A percentile compares a stretch with the other conserved stretches of the same genome.
Evolutionary conservation across 2,888 invertebrate genomes (phyloP).

Genomic region (Sarcophaga rosellei): DNA sequence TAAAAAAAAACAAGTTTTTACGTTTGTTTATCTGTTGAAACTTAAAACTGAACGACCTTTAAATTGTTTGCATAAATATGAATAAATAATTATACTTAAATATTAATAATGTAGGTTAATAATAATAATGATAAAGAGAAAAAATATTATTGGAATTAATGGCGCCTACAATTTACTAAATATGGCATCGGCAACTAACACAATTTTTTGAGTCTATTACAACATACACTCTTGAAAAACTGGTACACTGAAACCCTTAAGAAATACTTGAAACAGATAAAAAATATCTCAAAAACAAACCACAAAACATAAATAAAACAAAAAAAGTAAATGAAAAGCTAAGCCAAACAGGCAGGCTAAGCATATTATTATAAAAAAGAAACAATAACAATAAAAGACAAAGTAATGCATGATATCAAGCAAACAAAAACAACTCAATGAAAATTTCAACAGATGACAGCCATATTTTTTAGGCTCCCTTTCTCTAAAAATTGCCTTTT

Average conservation of each 20-base stretch:
- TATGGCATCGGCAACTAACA: neutral
- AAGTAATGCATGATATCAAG: too few relatives aligned
- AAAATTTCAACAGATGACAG: constrained; percentile 60
- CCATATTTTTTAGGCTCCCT: constrained; percentile 47
- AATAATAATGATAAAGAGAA: neutral
- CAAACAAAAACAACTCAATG: constrained; percentile 8
- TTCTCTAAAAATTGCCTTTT: constrained; percentile 6
- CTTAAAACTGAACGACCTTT: too few relatives aligned
- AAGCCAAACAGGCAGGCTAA: too few relatives aligned
- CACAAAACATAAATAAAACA: neutral
- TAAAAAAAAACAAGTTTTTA: neutral
- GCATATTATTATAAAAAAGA: too few relatives aligned
- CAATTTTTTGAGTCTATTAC: neutral
- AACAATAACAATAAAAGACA: too few relatives aligned
- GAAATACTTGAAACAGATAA: neutral
- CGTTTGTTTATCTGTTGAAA: too few relatives aligned
- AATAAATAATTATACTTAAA: neutral
- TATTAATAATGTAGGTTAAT: neutral
- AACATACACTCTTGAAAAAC: neutral
- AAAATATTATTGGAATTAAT: neutral
- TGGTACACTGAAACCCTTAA: neutral
- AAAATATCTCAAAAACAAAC: neutral
- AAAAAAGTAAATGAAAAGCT: neutral
- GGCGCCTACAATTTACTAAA: constrained; percentile 5
- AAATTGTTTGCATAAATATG: too few relatives aligned